phyloP scores from a whole-genome alignment of 2,888 invertebrate genomes.

The Brenthis hecate region DNA sequence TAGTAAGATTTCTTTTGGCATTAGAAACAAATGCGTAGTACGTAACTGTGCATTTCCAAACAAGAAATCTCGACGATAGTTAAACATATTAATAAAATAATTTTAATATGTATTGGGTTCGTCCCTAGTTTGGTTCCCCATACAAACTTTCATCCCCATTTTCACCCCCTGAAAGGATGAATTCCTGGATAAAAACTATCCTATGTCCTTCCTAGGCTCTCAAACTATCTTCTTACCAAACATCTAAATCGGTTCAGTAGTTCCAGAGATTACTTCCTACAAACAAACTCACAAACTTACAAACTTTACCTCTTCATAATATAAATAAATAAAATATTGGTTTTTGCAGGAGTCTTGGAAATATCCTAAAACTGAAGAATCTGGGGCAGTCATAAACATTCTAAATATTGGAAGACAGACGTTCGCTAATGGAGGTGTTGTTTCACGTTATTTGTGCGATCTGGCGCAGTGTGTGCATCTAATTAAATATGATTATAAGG shows the following conservation, averaged over 20 bases:
- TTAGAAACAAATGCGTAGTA: no score
- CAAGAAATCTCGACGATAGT: no score
- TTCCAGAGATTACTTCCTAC: no score
- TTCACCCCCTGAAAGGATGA: no score
- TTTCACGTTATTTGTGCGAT: constrained; percentile 84
- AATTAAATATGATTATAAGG: constrained; percentile 86
- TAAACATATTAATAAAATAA: no score
- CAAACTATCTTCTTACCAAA: background rate
- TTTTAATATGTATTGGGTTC: no score
- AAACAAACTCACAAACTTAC: background rate
- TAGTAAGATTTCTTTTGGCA: no score
- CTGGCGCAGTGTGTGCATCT: constrained; percentile 85
- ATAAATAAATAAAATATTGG: background rate
- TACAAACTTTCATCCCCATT: no score
- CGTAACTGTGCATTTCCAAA: no score
- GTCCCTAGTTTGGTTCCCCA: no score
- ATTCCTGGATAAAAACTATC: no score
- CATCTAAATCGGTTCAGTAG: background rate
- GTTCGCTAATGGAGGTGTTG: constrained; percentile 78
- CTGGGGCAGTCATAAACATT: constrained; percentile 84
- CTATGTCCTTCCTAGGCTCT: no score
- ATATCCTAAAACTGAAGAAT: constrained; percentile 77
- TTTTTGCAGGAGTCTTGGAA: constrained; percentile 83
- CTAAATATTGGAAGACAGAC: constrained; percentile 81
- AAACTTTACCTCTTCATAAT: background rate